These are phyloP conservation scores for Elegia similella DNA, from an alignment of 2,888 invertebrate species.

Conservation along the genomic window DNA sequence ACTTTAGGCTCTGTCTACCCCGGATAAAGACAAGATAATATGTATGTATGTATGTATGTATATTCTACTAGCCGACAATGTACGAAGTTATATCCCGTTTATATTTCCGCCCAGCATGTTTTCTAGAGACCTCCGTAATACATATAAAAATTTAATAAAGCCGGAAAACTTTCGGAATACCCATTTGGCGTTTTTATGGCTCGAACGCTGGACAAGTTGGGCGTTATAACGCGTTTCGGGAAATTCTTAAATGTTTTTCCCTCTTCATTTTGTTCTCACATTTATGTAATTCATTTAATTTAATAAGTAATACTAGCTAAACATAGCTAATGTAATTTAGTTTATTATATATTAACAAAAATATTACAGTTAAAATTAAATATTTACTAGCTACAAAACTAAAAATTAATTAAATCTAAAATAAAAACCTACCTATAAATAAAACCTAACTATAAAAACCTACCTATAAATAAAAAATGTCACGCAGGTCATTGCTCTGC, in stretches of 20 bases:
- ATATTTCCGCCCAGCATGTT: conserved; percentile 8
- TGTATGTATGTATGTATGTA: too few species aligned
- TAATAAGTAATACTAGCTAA: too few species aligned
- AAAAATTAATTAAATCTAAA: too few species aligned
- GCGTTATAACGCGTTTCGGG: neutral
- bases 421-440: too few species aligned
- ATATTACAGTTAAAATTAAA: too few species aligned
- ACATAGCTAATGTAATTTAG: neutral
- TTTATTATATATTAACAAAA: neutral
- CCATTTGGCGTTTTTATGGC: conserved; percentile 11
- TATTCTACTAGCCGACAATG: neutral
- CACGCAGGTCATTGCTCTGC: too few species aligned
- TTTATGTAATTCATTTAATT: too few species aligned
- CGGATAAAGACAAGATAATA: too few species aligned
- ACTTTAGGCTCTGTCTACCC: too few species aligned
- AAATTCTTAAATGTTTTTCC: neutral
- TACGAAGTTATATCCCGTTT: neutral
- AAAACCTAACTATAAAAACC: too few species aligned
- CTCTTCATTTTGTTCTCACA: neutral
- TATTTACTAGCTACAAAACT: too few species aligned
- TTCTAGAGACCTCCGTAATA: neutral
- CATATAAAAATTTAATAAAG: conserved; percentile 6
- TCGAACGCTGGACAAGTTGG: conserved; percentile 1
- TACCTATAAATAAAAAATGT: too few species aligned
- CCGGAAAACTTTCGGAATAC: conserved; percentile 3